Conservation (phyloP, 2,888 invertebrate species). For the Aleiodes leptofemur region DNA sequence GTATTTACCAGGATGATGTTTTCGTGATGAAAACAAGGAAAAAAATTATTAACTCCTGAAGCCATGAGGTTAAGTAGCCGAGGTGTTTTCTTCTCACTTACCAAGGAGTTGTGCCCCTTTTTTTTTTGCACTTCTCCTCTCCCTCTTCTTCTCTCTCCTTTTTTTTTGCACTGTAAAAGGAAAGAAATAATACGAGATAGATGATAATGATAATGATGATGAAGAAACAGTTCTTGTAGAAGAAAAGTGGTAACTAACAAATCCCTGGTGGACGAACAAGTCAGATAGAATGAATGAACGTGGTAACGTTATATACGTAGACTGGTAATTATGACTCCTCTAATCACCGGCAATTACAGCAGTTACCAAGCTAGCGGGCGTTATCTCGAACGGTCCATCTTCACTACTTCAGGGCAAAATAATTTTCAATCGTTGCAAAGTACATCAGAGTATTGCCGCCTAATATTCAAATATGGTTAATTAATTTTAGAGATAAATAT, state of each 20-base stretch:
- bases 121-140: no score
- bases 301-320: constrained; percentile 56
- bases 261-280: constrained; percentile 22
- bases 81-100: constrained; percentile 19
- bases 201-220: constrained; percentile 40
- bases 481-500: constrained; percentile 4
- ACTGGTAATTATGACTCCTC: constrained; percentile 72
- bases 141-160: neutral
- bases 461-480: constrained; percentile 9
- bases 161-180: no score
- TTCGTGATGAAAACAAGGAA: neutral
- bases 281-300: constrained; percentile 65
- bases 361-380: constrained; percentile 71
- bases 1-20: neutral
- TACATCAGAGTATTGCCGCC: neutral
- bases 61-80: constrained; percentile 26
- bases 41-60: neutral
- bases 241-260: constrained; percentile 17
- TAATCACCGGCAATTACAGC: constrained; percentile 73
- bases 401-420: constrained; percentile 32
- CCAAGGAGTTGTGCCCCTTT: neutral
- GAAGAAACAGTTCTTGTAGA: constrained; percentile 39
- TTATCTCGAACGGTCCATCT: constrained; percentile 68
- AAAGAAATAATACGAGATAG: constrained; percentile 3
- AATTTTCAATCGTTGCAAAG: neutral